Conservation (phyloP, 2,113 vertebrate genomes). For the Coturnix japonica region DNA sequence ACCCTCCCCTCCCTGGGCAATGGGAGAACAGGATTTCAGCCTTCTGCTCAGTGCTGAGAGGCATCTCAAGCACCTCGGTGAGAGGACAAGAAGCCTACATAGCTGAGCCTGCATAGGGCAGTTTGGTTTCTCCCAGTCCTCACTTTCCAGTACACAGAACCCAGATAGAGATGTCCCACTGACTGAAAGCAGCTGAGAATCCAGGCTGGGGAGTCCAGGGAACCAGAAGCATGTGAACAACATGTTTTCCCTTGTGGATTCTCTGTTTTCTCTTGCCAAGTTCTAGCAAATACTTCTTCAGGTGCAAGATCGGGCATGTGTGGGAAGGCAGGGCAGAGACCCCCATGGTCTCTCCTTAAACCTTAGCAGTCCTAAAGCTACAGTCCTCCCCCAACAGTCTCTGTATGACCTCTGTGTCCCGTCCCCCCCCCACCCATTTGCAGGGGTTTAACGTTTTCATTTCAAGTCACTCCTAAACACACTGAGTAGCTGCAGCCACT, state of each 20-base stretch:
- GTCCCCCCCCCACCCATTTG: not conserved
- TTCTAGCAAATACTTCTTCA: not conserved
- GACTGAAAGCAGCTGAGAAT: not conserved
- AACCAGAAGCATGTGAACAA: not conserved
- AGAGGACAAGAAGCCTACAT: not conserved
- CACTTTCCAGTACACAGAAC: not conserved
- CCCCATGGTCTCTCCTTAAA: not conserved
- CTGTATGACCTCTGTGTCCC: not conserved
- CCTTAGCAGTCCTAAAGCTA: not conserved
- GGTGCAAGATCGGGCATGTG: not conserved
- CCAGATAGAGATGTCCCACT: rapidly evolving
- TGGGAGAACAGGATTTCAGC: not conserved
- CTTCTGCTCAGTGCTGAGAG: not conserved
- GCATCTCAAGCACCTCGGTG: no score
- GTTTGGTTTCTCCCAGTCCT: not conserved
- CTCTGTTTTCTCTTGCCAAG: not conserved
- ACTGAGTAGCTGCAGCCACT: not conserved
- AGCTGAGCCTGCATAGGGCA: not conserved
- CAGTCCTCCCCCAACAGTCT: not conserved
- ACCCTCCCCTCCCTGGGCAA: not conserved
- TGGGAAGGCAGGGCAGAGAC: not conserved
- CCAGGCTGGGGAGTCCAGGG: not conserved
- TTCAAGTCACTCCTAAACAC: not conserved
- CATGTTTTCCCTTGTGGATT: not conserved
- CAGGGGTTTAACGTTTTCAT: not conserved